Evolutionary conservation across 2,797 vertebrate genomes (phyloP), one percentile per base, ranked within the genome.

Genomic region (Martes flavigula): DNA sequence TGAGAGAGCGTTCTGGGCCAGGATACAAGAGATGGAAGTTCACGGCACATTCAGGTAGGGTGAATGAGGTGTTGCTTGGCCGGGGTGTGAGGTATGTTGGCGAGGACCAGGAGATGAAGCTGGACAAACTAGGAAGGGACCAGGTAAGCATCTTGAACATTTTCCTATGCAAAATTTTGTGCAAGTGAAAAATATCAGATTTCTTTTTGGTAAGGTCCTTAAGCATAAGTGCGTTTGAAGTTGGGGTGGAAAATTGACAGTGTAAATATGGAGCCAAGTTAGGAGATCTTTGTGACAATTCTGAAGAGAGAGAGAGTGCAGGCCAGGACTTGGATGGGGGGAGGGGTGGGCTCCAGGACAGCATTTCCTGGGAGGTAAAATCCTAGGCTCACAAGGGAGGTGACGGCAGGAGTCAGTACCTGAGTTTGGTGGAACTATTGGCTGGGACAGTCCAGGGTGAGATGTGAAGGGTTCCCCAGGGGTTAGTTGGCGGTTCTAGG

Each of bases 141-240:
- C 30, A 54, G 35, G 11, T 60, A 85, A 83, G 86, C 7, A 32
- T 38, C 43, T 40, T 43, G 73, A 77, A 54, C 2, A 5, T 86
- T 91, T 70, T 70, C 32, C n/a, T 79, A 3, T 4, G 54, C 23
- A n/a, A 70, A 79, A 70, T 86, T 58, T 46, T 84, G 75, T 87
- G 21, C 70, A 89, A 64, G 9, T 93, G 32, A 66, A 78, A 89
- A 58, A 70, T 17, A 54, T 4, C 18, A 46, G 2, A 4, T 94
- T 96, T 79, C 79, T 79, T 73, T 79, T 87, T 46, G n/a, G 3
- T 43, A 51, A 56, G 54, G 14, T 58, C 11, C 43, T 68, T 40
- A 87, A 43, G 21, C 60, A 23, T 15, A 46, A 82, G 43, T 40
- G 1, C 38, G 8, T 90, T 77, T 73, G 68, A 56, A 32, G 43